Base-by-base conservation (phyloP, 2,888 invertebrate genomes). In the Zootermopsis nevadensis region DNA sequence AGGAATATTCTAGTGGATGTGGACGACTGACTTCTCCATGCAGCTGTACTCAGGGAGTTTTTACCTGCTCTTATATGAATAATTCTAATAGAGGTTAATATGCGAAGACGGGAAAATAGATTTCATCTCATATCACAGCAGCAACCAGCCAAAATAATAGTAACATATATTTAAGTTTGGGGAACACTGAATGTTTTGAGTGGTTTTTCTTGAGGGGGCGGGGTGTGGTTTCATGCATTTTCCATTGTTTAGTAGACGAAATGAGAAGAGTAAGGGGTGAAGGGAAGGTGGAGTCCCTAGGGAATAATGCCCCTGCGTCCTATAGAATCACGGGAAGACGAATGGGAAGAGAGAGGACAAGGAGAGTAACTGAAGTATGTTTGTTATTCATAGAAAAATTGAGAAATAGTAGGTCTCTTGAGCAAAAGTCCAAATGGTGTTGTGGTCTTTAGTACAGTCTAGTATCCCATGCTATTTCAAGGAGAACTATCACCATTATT, bases 351-450 rank as follows among this genome's bases (percentile, higher is more conserved):
- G 60, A 30, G 60, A 72, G 38, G 55, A 30, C 69, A 60, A 22
- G 35, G 33, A 48, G 53, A 67, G 83, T 42, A 77, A 77, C 60
- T 76, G 76, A 67, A 42, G 53, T 60, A 77, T 35, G 74, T 83
- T 83, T 83, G 81, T 81, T 83, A 83, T 83, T 83, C 83, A 83
- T 83, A 83, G 80, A 81, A 83, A n/a, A 83, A 80, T 27, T 35
- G 33, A 15, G 55, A 60, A 60, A 15, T 48, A 19, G 19, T 48
- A 48, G 19, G 19, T 69, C 35, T 33, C 69, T 69, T 10, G 66
- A 15, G 66, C 66, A 66, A 30, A 30, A 66, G 66, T 66, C 66
- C 66, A 66, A 27, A 66, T 66, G 66, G 27, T 27, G 66, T 66
- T 66, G 27, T 15, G 19, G 15, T 12, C 66, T 66, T 27, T 10